Evolutionary conservation across 2,888 invertebrate genomes (phyloP), one percentile per base, ranked within the genome.

Genomic region (Phanerotoma sp.): DNA sequence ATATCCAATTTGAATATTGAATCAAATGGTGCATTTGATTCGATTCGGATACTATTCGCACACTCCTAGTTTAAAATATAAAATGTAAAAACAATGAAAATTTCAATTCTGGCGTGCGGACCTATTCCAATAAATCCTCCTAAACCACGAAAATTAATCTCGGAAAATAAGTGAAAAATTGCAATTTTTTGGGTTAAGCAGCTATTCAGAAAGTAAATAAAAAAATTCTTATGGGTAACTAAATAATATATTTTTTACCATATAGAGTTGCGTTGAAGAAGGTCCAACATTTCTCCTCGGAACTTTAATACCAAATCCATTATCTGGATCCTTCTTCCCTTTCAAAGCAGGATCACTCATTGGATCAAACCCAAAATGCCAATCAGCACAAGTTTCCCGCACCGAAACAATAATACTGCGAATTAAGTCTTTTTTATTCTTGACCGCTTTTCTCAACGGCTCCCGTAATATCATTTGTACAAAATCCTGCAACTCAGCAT

Each of bases 381-480:
- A 96, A 80, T 99, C 98, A 1, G 95, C 96, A 74, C 96, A 95
- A 0, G 96, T 97, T 80, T 98, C 97, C 11, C 98, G 85, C 4
- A 99, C 96, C 0, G 98, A 96, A 78, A 94, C 92, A 62, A 99
- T 88, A 66, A 99, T 96, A 77, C 96, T 96, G 73, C 93, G 81
- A 61, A 98, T 92, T 13, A 98, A 81, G 78, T 98, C 98, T 75
- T 96, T 96, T 75, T 97, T 98, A 72, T 97, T 97, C 78, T 99
- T 99, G 25, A 96, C 89, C 0, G 98, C 95, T 77, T 98, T 99
- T 50, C 97, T 81, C 4, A 99, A 79, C 0, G 97, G 97, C 67
- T 99, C 98, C 11, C 96, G 81, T 32, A 99, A 78, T 1, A 84
- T 79, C 0, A 93, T 78, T 77, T 98, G 98, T 1, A 97, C 93